Conservation (phyloP, 1,140 invertebrate genomes). For the Sinella curviseta region DNA sequence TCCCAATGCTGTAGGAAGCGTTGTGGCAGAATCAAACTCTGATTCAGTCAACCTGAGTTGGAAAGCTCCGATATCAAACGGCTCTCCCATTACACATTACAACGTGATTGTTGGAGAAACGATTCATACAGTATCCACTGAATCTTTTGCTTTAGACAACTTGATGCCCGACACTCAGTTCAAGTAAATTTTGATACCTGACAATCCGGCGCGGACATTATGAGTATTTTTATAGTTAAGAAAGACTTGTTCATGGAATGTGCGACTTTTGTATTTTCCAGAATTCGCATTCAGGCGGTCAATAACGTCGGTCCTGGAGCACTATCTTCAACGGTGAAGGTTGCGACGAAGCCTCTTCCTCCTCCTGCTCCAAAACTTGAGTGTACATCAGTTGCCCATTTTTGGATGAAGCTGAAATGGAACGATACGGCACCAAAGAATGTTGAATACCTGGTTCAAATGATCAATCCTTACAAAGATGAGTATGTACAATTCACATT, state of each 20-base stretch:
- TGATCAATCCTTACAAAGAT: constrained; percentile 67
- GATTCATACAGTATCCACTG: constrained; percentile 35
- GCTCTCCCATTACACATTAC: constrained; percentile 71
- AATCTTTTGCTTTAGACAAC: constrained; percentile 54
- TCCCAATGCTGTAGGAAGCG: constrained; percentile 67
- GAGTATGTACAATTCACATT: constrained; percentile 52
- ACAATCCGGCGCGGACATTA: not conserved
- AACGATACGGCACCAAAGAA: constrained; percentile 67
- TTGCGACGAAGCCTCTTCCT: constrained; percentile 71
- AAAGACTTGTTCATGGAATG: not conserved
- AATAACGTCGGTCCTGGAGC: constrained; percentile 70
- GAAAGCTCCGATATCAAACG: constrained; percentile 71
- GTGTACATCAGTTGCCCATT: constrained; percentile 70
- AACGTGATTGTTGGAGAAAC: constrained; percentile 66
- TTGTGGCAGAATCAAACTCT: constrained; percentile 64
- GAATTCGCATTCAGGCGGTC: constrained; percentile 75
- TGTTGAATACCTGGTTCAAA: constrained; percentile 76
- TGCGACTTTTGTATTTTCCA: constrained; percentile 51
- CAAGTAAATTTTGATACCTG: constrained; percentile 60
- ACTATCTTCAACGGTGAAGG: constrained; percentile 70
- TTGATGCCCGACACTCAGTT: constrained; percentile 62
- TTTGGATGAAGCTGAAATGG: constrained; percentile 84
- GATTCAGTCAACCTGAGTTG: constrained; percentile 69
- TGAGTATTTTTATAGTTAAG: not conserved
- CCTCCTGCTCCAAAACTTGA: constrained; percentile 73